These are phyloP conservation scores for Capromys pilorides DNA, from an alignment of 2,797 vertebrate genomes.

Conservation along the genomic window DNA sequence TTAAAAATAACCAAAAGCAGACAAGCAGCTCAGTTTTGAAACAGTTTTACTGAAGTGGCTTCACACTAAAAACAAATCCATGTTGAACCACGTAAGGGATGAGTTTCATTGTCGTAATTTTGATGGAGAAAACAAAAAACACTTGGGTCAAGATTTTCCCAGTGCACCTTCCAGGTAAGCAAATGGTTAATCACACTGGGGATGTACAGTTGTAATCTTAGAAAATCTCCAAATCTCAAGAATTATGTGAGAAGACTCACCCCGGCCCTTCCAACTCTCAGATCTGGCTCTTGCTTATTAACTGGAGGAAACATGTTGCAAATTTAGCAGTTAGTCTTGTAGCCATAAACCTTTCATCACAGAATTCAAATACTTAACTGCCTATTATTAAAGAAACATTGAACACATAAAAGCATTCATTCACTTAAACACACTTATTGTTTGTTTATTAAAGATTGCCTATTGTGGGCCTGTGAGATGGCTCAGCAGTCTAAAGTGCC, in stretches of 20 bases:
- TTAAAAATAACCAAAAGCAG: not conserved
- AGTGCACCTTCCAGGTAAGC: not conserved
- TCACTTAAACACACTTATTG: conserved; percentile 38
- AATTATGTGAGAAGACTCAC: not conserved
- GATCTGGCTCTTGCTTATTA: not conserved
- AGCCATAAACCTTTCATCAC: conserved; percentile 5
- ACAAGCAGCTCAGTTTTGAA: conserved; percentile 2
- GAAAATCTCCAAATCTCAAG: conserved; percentile 7
- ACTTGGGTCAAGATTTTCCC: not conserved
- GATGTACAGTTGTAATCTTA: not conserved
- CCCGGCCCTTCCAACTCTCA: not conserved
- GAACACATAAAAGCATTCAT: conserved; percentile 14
- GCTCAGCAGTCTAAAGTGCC: no score
- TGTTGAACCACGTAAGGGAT: not conserved
- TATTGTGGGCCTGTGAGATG: not conserved
- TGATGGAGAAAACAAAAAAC: conserved; percentile 5
- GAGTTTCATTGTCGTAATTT: not conserved
- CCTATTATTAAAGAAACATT: conserved; percentile 50
- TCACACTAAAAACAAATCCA: not conserved
- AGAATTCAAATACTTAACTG: conserved; percentile 54
- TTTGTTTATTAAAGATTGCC: conserved; percentile 2
- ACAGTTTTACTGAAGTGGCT: conserved; percentile 41
- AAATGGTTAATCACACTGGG: not conserved
- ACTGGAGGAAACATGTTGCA: not conserved
- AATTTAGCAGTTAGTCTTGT: conserved; percentile 46